Evolutionary conservation across 2,797 vertebrate genomes (phyloP).

Genomic region (Amniataba percoides): DNA sequence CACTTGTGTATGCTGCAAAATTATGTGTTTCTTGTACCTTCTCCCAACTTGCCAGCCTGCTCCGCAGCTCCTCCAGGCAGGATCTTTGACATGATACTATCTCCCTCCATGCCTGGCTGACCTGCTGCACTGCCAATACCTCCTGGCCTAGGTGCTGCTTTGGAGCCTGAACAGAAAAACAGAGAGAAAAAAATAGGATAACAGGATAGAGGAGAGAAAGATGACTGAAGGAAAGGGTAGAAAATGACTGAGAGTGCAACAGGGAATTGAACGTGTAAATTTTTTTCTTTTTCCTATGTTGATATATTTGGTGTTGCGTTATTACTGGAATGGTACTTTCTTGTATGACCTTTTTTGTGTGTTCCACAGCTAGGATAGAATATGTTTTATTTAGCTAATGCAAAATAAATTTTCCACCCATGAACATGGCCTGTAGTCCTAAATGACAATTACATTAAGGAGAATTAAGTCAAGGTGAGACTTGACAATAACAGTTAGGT

Average conservation of each 20-base stretch:
- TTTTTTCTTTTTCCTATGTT: background rate
- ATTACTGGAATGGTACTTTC: too few relatives aligned
- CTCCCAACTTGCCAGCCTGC: constrained; percentile 98
- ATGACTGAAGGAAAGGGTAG: background rate
- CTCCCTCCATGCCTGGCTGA: constrained; percentile 91
- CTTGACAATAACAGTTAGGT: too few relatives aligned
- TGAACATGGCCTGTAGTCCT: too few relatives aligned
- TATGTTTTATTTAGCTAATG: too few relatives aligned
- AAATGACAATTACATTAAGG: too few relatives aligned
- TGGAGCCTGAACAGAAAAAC: constrained; percentile 83
- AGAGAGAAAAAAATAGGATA: background rate
- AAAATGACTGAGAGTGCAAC: background rate
- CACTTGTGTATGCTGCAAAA: background rate
- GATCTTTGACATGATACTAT: constrained; percentile 95
- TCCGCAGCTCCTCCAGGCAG: constrained; percentile 95
- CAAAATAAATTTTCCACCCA: too few relatives aligned
- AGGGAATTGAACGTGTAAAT: background rate
- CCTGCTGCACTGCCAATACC: constrained; percentile 87
- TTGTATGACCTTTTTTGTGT: too few relatives aligned
- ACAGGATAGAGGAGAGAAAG: background rate
- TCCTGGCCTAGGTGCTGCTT: constrained; percentile 86
- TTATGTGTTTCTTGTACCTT: constrained; percentile 84
- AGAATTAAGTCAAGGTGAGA: too few relatives aligned
- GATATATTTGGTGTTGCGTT: constrained; percentile 3
- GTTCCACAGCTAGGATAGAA: too few relatives aligned